phyloP scores from a whole-genome alignment of 2,113 vertebrate genomes.

The Tachuris rubrigastra region DNA sequence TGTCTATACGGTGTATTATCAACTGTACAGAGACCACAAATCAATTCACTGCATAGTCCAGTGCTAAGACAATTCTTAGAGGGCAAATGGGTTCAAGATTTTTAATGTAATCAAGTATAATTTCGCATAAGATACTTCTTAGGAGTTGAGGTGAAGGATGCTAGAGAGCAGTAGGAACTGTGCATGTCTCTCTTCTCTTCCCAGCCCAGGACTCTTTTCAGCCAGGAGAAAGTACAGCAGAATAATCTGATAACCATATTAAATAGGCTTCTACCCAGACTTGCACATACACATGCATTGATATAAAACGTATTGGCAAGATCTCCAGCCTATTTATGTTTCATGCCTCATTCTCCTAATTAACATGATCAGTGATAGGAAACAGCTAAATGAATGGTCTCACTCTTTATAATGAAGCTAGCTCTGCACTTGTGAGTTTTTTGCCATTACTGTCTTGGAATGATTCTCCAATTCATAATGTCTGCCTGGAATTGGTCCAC shows the following conservation, averaged over 20 bases:
- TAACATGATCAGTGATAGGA: background rate
- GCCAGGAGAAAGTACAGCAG: background rate
- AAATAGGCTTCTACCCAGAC: background rate
- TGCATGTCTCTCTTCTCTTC: background rate
- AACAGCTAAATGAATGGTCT: background rate
- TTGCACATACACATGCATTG: background rate
- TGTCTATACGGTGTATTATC: background rate
- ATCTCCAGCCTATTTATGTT: background rate
- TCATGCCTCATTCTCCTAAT: slow-evolving; percentile 38
- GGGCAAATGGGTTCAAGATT: background rate
- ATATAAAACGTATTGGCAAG: background rate
- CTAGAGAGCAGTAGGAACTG: background rate
- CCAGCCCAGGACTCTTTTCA: background rate
- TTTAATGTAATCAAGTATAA: background rate
- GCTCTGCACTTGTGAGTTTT: background rate
- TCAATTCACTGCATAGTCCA: background rate
- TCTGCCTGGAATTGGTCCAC: background rate
- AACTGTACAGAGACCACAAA: background rate
- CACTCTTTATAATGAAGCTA: background rate
- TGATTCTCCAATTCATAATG: background rate
- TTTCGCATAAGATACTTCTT: background rate
- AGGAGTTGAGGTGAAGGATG: background rate
- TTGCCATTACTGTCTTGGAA: background rate
- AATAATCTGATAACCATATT: background rate
- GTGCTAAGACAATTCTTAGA: background rate